These are phyloP conservation scores for Microcebus griseorufus DNA, from an alignment of 2,113 vertebrate species.

Conservation along the genomic window DNA sequence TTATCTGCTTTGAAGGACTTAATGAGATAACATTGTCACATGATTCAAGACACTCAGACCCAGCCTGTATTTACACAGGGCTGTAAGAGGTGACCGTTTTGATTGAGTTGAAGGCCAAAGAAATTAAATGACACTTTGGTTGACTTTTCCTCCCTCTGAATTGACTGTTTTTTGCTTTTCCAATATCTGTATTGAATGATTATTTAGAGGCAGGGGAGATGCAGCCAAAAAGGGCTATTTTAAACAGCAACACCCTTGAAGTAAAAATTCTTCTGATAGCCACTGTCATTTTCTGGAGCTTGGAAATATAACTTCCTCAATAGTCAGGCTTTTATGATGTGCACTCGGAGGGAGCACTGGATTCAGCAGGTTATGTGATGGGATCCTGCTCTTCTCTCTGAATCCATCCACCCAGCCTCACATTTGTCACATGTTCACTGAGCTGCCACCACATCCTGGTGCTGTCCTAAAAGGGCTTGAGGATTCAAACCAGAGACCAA, in stretches of 20 bases:
- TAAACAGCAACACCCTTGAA: not conserved
- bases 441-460: not conserved
- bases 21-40: not conserved
- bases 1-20: not conserved
- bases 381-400: not conserved
- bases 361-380: not conserved
- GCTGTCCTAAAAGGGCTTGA: not conserved
- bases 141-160: not conserved
- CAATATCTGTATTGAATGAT: not conserved
- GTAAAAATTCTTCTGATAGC: not conserved
- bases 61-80: not conserved
- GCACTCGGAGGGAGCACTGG: rapidly evolving
- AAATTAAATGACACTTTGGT: not conserved
- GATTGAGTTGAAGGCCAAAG: not conserved
- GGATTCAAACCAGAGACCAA: not conserved
- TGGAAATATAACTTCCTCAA: not conserved
- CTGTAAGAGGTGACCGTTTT: not conserved
- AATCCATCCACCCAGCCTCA: not conserved
- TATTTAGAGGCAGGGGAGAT: not conserved
- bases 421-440: rapidly evolving
- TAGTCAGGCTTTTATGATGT: not conserved
- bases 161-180: not conserved
- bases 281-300: not conserved
- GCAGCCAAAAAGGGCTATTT: not conserved
- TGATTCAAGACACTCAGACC: not conserved